phyloP scores from a whole-genome alignment of 2,113 vertebrate genomes.

The Nymphicus hollandicus region DNA sequence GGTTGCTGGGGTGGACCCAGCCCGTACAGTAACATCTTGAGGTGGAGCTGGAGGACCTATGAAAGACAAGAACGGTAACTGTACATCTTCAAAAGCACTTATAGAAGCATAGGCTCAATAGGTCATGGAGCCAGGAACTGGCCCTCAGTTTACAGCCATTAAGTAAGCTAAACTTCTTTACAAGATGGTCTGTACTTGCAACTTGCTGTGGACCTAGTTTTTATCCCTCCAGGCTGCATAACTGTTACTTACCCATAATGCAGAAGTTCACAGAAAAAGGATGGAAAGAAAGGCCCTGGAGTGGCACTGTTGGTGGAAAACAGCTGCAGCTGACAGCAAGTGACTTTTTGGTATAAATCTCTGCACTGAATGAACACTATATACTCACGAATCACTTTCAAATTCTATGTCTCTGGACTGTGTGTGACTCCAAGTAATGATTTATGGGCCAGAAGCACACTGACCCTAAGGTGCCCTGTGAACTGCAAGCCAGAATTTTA shows the following conservation, averaged over 20 bases:
- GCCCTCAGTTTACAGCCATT: neutral
- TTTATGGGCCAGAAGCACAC: neutral
- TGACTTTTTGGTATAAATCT: neutral
- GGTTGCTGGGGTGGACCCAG: conserved; percentile 78
- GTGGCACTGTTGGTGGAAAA: neutral
- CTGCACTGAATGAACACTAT: neutral
- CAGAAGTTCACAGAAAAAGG: neutral
- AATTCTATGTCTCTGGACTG: neutral
- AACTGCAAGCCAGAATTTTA: neutral
- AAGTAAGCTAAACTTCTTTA: neutral
- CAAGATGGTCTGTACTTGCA: neutral
- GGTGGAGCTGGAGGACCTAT: conserved; percentile 91
- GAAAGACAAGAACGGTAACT: neutral
- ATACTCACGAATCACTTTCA: neutral
- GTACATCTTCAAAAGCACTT: neutral
- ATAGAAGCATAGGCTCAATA: neutral
- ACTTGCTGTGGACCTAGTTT: neutral
- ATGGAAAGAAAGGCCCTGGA: neutral
- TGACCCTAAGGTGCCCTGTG: neutral
- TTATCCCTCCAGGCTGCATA: neutral
- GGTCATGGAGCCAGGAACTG: neutral
- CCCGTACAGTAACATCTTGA: conserved; percentile 86
- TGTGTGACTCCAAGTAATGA: neutral
- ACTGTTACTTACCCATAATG: neutral
- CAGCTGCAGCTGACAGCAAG: neutral